Base-by-base conservation (phyloP, 1,140 invertebrate genomes). In the Oedothorax gibbosus region DNA sequence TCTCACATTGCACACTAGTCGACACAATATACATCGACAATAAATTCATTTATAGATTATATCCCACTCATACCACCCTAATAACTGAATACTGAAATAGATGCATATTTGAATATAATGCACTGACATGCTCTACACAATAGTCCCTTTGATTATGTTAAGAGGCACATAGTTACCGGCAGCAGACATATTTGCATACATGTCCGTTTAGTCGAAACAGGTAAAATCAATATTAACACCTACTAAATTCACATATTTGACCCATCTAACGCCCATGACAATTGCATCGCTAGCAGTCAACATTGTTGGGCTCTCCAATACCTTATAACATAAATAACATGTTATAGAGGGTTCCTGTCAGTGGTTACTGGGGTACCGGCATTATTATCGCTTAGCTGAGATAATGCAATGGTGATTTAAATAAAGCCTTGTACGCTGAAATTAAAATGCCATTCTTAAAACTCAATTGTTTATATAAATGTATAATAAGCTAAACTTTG, bases 181-280 rank as follows among this genome's bases (percentile, higher is more conserved):
- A 49, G 50, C 49, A 71, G 68, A 71, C 50, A 71, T 51, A 71
- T 71, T 71, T 71, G 15, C 68, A 71, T 71, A 71, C 68, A 71
- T 51, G 68, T 9, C 14, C 53, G 49, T 71, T 69, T 51, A 51
- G 49, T 18, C 68, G 50, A 71, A 71, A 71, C 68, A 51, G 35
- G 49, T 71, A 51, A 71, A 71, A 51, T 71, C 68, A 71, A 71
- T 71, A 71, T 71, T 71, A 71, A 71, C 68, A 71, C 15, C 49
- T 50, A 51, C 15, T 71, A 51, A 35, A 68, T 68, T 12, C 14
- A 68, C 49, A 68, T 68, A 71, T 71, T 53, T 71, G 49, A 12
- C 49, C 68, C 68, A 15, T 51, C 68, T n/a, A 71, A 49, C 53
- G 35, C 68, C 50, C 35, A 35, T 35, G 35, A 35, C 35, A 35